Base-by-base conservation (phyloP, 2,113 vertebrate genomes). In the Setophaga kirtlandii region DNA sequence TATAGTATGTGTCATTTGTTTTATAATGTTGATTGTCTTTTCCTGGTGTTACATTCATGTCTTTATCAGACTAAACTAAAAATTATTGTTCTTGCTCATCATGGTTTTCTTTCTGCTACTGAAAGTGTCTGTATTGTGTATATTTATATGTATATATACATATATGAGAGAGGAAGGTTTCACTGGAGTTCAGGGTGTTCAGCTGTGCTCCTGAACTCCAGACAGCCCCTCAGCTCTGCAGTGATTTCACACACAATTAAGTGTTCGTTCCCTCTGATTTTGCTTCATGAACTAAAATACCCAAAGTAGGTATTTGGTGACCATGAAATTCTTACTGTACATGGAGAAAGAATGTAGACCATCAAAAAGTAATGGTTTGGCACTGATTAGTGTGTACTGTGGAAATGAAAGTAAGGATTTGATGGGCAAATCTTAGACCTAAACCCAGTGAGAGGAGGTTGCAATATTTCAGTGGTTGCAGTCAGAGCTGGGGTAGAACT, bases 51-150 rank as follows among this genome's bases (percentile, higher is more conserved):
- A 5, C 59, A 42, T 52, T 88, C 11, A 44, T 62, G 10, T 7
- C 37, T 65, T 68, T 31, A 35, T 76, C 24, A 21, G 6, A 18
- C 44, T 47, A 60, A 86, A 50, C 12, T 55, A 27, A 68, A 74
- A 85, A 9, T 23, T 2, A 21, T 19, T 79, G 20, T 63, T 79
- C 25, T 78, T 2, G 0, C 18, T 55, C 71, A 39, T 31, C 0
- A 0, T 60, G 12, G 33, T 83, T 10, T 71, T 84, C 37, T 70
- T 63, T 60, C 27, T 80, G 53, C 33, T 77, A 30, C 11, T 27
- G 16, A 25, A 69, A 64, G 3, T 15, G 4, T 52, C 27, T 50
- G 3, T 14, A 1, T 41, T 49, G 2, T 46, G 0, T 11, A 1
- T 18, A 9, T 53, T 6, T 24, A 25, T 44, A 31, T 31, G 13